Conservation (phyloP, 2,797 vertebrate genomes). For the Pyrocephalus nanus region DNA sequence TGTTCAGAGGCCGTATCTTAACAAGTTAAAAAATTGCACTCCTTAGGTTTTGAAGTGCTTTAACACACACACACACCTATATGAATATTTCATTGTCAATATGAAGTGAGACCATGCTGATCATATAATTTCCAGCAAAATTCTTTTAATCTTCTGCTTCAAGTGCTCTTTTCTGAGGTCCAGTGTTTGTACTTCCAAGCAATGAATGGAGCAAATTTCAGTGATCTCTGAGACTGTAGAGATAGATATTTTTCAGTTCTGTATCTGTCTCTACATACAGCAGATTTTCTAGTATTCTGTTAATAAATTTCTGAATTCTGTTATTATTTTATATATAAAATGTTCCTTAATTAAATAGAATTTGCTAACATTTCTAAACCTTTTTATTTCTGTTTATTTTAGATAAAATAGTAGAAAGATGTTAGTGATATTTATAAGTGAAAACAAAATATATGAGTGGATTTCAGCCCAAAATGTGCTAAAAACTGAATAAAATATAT, state of each 20-base stretch:
- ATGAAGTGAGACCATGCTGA: not conserved
- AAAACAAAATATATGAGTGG: not conserved
- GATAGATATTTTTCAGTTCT: not conserved
- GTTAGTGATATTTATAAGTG: not conserved
- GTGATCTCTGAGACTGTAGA: not conserved
- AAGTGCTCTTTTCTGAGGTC: not conserved
- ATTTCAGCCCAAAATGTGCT: not conserved
- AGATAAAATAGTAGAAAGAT: not conserved
- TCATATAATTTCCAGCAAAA: not conserved
- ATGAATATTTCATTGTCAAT: not conserved
- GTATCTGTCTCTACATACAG: not conserved
- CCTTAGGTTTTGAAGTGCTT: not conserved
- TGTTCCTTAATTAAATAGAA: not conserved
- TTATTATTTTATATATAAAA: not conserved
- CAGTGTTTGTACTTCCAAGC: not conserved
- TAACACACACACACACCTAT: not conserved
- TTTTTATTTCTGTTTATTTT: not conserved
- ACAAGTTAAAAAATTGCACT: not conserved
- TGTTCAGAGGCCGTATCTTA: not conserved
- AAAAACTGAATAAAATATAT: not conserved
- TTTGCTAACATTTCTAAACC: not conserved
- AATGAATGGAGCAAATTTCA: not conserved
- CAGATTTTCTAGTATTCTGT: not conserved
- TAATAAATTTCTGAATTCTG: not conserved
- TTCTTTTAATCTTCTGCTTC: not conserved